These are phyloP conservation scores for Epizoanthus illoricatus DNA, from an alignment of 92 coral and sea anemone genomes.

Conservation along the genomic window DNA sequence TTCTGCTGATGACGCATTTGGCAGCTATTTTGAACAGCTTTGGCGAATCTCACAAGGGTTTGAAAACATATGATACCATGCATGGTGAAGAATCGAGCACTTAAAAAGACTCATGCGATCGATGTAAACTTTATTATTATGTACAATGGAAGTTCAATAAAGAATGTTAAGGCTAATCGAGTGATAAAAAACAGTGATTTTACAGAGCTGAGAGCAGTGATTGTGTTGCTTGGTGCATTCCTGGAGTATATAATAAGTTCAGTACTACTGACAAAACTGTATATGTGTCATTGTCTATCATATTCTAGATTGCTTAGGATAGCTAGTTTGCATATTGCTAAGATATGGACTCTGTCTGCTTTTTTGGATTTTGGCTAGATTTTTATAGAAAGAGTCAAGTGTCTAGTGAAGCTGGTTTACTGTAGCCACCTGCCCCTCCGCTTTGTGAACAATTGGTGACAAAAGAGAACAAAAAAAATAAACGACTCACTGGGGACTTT, in stretches of 20 bases:
- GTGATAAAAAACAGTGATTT: no score
- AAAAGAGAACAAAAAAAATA: neutral
- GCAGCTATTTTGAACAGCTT: constrained; percentile 8
- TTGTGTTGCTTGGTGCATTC: no score
- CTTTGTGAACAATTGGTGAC: constrained; percentile 31
- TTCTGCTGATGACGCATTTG: constrained; percentile 6
- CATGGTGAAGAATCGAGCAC: neutral
- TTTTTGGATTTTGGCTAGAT: neutral
- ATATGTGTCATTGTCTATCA: neutral
- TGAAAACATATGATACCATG: neutral
- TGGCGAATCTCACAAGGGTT: neutral
- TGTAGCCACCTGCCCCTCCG: constrained; percentile 26
- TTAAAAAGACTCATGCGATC: neutral
- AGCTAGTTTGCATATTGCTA: neutral
- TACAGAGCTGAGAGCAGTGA: no score
- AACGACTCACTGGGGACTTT: constrained; percentile 33
- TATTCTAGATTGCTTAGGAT: neutral
- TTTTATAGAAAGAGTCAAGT: neutral
- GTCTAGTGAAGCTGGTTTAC: neutral
- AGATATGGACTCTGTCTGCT: neutral
- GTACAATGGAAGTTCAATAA: no score
- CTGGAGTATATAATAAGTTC: no score
- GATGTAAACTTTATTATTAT: no score
- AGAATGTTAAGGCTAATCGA: no score
- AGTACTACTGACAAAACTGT: neutral